Evolutionary conservation across 35 echinoderm and acorn worm genomes (phyloP).

Genomic region (Apostichopus californicus): DNA sequence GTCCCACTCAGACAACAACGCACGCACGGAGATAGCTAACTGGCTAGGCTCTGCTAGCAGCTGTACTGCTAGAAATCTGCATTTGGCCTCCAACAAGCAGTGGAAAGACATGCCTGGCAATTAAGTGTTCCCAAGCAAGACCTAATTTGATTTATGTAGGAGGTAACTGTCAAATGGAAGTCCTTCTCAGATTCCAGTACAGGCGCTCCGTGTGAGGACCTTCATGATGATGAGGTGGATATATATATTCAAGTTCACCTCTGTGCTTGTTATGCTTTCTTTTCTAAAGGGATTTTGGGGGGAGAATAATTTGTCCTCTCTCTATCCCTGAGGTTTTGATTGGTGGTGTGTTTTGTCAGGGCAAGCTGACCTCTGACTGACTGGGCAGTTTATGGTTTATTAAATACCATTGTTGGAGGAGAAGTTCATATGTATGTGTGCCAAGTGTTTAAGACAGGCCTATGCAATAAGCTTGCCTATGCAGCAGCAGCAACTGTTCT

Average conservation of each 20-base stretch:
- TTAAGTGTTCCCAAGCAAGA: conserved; percentile 60
- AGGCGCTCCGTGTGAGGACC: conserved; percentile 9
- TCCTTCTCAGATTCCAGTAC: conserved; percentile 51
- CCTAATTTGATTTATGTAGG: conserved; percentile 59
- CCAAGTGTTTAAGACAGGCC: too few species aligned
- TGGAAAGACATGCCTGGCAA: conserved; percentile 33
- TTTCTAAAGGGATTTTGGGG: neutral
- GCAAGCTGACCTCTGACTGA: neutral
- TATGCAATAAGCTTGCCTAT: too few species aligned
- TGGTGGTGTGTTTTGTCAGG: conserved; percentile 1
- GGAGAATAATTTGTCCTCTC: neutral
- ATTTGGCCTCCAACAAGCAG: neutral
- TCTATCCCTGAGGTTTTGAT: neutral
- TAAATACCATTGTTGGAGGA: neutral
- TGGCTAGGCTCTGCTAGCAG: neutral
- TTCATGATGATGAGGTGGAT: neutral
- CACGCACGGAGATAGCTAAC: neutral
- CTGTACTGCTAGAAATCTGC: neutral
- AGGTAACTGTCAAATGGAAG: conserved; percentile 45
- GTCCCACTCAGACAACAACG: neutral
- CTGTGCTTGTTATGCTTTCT: neutral
- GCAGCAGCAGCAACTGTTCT: too few species aligned
- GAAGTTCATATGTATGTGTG: too few species aligned
- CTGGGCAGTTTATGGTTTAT: neutral
- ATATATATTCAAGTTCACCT: neutral